phyloP scores from a whole-genome alignment of 2,797 vertebrate species.

The Florisuga fusca region DNA sequence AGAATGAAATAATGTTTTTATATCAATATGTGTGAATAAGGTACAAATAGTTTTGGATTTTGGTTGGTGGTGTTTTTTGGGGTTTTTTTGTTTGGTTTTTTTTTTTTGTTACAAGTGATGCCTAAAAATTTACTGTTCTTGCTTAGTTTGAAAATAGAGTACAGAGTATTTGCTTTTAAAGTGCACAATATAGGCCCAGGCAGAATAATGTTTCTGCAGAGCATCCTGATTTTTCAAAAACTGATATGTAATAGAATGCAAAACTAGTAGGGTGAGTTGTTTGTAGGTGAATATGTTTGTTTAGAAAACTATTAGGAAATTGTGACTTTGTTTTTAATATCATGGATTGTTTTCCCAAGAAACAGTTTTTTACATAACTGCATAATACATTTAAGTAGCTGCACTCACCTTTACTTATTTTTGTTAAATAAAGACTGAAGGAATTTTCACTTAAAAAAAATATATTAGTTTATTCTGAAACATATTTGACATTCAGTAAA shows the following conservation, averaged over 20 bases:
- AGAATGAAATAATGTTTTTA: background rate
- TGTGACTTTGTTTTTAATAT: background rate
- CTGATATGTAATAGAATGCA: background rate
- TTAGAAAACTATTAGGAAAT: background rate
- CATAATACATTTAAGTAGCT: background rate
- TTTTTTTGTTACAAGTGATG: fast-evolving
- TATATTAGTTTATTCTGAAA: background rate
- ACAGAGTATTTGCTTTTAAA: background rate
- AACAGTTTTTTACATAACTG: background rate
- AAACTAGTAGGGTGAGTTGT: background rate
- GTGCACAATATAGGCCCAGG: background rate
- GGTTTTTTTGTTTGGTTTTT: background rate
- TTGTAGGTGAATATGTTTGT: background rate
- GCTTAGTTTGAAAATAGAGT: background rate
- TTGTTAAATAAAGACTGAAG: no score
- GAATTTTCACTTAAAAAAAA: background rate
- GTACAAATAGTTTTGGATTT: background rate
- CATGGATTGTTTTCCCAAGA: background rate
- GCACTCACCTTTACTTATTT: background rate
- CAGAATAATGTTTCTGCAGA: background rate
- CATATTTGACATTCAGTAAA: background rate
- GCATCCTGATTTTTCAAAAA: background rate
- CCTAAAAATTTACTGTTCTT: background rate
- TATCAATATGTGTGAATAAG: background rate
- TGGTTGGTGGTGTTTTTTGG: no score